Percentiles rank a stretch among this genome's conserved stretches.
Evolutionary conservation across 2,113 vertebrate genomes (phyloP).

Genomic region (Riparia riparia): DNA sequence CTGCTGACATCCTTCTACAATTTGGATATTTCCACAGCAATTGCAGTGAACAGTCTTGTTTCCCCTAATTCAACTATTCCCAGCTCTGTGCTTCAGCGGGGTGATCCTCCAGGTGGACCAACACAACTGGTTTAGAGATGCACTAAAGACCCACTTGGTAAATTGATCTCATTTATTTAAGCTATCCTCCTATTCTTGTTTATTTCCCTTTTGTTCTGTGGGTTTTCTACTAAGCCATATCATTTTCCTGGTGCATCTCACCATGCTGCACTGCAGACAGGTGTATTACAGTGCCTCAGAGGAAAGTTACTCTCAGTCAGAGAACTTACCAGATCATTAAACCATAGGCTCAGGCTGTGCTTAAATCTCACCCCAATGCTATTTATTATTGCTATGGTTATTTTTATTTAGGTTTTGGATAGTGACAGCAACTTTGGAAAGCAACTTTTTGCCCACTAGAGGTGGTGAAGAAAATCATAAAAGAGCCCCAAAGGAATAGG

Average conservation of each 20-base stretch:
- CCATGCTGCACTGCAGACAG: background rate
- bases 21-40: background rate
- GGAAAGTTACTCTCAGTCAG: background rate
- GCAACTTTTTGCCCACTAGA: background rate
- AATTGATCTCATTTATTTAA: background rate
- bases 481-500: background rate
- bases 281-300: background rate
- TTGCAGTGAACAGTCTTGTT: background rate
- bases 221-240: background rate
- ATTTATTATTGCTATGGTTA: background rate
- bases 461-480: background rate
- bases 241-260: background rate
- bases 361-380: background rate
- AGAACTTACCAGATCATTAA: background rate
- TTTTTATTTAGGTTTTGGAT: background rate
- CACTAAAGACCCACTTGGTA: accelerated
- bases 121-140: background rate
- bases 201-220: accelerated
- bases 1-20: background rate
- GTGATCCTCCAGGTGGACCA: background rate
- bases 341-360: background rate
- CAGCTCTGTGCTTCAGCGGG: background rate
- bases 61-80: background rate
- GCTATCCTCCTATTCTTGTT: background rate
- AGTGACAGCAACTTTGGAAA: background rate